Evolutionary conservation across 2,113 vertebrate species (phyloP), one percentile per base, ranked within the genome.

Genomic region (Tonatia bakeri): DNA sequence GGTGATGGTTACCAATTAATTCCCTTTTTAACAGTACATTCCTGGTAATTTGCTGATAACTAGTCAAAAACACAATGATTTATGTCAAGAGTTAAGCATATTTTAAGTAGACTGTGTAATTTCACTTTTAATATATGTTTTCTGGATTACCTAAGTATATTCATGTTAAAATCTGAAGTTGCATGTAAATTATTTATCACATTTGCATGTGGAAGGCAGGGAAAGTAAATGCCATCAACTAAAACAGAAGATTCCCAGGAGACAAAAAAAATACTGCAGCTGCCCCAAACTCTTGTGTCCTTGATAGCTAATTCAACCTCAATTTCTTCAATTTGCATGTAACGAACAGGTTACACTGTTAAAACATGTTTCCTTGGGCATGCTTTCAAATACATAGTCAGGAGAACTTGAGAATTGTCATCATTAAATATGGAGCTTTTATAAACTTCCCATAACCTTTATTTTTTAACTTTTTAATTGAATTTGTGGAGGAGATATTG

Each of bases 121-220:
- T 79, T 10, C 40, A 69, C 20, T 54, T 54, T 77, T 91, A 65
- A 38, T 79, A 79, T 20, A 7, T 61, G 40, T 43, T n/a, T 47
- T 59, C 52, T 79, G 50, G n/a, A 28, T 56, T 90, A 70, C 50
- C 52, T 56, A 47, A 84, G 38, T 33, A 47, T 19, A 59, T 70
- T 85, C 50, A 24, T 26, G 6, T 59, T 90, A 79, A 90, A 94
- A 85, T 85, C n/a, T 89, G 54, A 94, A 83, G n/a, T 85, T 86
- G 24, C 59, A 72, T 17, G 43, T 64, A 36, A 95, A 80, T 45
- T 56, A 61, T 85, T 90, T 79, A 86, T 28, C 28, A 85, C 15
- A 50, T 79, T 79, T 70, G 15, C 40, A 82, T 61, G 19, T 10
- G 4, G 11, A 76, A 94, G 26, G 11, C 38, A 79, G 47, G 33